Evolutionary conservation across 2,888 invertebrate species (phyloP).

Genomic region (Mechanitis messenoides): DNA sequence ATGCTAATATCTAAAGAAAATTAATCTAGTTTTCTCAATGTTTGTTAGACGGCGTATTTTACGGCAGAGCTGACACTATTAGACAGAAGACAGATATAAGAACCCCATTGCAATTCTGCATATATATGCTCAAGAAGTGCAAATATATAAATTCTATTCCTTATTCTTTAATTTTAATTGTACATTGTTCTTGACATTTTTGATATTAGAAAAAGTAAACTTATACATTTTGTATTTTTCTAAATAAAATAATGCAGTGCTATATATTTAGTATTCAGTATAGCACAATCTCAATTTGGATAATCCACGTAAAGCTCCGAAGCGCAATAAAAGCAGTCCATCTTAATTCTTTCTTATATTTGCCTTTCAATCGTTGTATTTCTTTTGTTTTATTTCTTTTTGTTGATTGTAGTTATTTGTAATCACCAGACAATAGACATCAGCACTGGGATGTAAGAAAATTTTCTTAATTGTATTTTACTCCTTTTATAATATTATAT

Average conservation of each 20-base stretch:
- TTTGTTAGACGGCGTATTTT: too few relatives aligned
- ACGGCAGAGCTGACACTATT: too few relatives aligned
- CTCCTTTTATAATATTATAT: too few relatives aligned
- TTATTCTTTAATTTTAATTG: too few relatives aligned
- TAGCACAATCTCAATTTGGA: conserved; percentile 28
- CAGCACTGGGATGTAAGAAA: not conserved
- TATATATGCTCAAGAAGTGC: too few relatives aligned
- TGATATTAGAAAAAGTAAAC: too few relatives aligned
- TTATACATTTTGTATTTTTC: not conserved
- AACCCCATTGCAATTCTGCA: too few relatives aligned
- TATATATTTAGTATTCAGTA: conserved; percentile 13
- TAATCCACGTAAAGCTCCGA: conserved; percentile 41
- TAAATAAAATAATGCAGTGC: not conserved
- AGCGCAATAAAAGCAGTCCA: conserved; percentile 44
- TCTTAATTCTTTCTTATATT: conserved; percentile 42
- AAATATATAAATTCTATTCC: too few relatives aligned
- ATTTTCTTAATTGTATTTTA: not conserved
- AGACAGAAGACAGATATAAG: too few relatives aligned
- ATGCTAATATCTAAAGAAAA: too few relatives aligned
- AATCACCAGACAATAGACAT: not conserved
- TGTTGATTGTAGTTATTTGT: conserved; percentile 2
- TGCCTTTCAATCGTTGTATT: conserved; percentile 16
- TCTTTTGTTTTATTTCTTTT: conserved; percentile 16
- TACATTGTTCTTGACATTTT: too few relatives aligned
- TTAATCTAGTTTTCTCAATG: too few relatives aligned